A percentile compares a stretch with the other conserved stretches of the same genome.
Evolutionary conservation across 2,797 vertebrate genomes (phyloP).

Genomic region (Podarcis siculus): DNA sequence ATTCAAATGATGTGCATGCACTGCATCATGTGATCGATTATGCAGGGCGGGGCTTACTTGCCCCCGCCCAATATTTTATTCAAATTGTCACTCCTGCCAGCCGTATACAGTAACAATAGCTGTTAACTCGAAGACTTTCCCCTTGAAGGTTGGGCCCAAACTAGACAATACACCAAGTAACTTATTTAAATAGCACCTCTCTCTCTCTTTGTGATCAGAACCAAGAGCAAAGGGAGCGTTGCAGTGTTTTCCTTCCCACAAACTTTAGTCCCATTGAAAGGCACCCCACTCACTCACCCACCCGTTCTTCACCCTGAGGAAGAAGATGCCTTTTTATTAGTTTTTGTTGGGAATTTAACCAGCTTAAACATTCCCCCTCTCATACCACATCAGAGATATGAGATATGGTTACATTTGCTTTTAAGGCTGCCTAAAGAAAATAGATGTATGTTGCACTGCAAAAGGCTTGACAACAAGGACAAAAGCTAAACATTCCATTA

Average conservation of each 20-base stretch:
- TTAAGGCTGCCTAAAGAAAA: conserved; percentile 6
- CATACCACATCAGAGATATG: conserved; percentile 21
- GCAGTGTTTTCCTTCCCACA: neutral
- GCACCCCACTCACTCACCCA: neutral
- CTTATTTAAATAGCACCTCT: too few species aligned
- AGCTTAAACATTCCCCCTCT: neutral
- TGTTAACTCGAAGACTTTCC: conserved; percentile 8
- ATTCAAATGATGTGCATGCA: too few species aligned
- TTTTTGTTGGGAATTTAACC: neutral
- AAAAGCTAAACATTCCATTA: neutral
- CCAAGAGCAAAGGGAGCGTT: neutral
- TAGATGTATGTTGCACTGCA: neutral
- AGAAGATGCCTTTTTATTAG: neutral
- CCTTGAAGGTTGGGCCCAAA: conserved; percentile 39
- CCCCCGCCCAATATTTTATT: too few species aligned
- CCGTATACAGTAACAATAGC: neutral
- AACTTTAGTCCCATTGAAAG: neutral
- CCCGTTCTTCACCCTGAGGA: neutral
- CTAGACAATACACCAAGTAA: neutral
- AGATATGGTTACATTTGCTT: conserved; percentile 22
- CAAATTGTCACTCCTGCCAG: too few species aligned
- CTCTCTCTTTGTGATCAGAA: too few species aligned
- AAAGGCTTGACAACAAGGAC: neutral
- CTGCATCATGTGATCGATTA: too few species aligned
- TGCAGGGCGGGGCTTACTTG: too few species aligned